These are phyloP conservation scores for Pelochelys cantorii DNA, from an alignment of 2,797 vertebrate genomes.

Conservation along the genomic window DNA sequence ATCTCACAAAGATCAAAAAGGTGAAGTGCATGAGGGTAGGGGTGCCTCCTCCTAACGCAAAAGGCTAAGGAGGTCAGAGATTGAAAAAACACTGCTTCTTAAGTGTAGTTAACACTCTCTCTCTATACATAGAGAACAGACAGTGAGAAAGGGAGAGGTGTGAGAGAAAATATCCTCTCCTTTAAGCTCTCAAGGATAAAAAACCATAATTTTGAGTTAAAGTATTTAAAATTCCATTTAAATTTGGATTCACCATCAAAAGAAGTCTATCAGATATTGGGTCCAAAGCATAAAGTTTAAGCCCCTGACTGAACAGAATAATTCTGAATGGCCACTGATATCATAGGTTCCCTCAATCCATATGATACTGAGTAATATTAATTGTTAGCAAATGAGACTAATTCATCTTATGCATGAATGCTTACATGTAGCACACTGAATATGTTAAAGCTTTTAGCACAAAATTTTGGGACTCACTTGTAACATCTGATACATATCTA, in stretches of 20 bases:
- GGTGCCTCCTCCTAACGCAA: not conserved
- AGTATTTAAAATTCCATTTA: not conserved
- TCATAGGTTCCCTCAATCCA: not conserved
- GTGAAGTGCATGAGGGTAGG: rapidly evolving
- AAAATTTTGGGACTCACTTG: not conserved
- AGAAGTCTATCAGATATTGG: not conserved
- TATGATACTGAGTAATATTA: not conserved
- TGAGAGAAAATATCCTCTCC: not conserved
- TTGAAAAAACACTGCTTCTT: not conserved
- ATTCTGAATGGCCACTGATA: rapidly evolving
- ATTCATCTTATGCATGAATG: not conserved
- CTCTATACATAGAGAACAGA: not conserved
- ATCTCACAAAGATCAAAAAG: not conserved
- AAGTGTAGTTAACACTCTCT: not conserved
- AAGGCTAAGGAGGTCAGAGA: not conserved
- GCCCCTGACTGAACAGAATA: not conserved
- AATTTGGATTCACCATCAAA: not conserved
- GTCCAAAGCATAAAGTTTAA: not conserved
- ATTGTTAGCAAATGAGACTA: not conserved
- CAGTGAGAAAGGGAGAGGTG: not conserved
- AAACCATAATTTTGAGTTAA: not conserved
- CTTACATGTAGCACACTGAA: not conserved
- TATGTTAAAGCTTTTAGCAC: not conserved
- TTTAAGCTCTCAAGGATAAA: not conserved
- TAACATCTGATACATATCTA: not conserved